Base-by-base conservation (phyloP, 2,113 vertebrate genomes). In the Macroglossus sobrinus region DNA sequence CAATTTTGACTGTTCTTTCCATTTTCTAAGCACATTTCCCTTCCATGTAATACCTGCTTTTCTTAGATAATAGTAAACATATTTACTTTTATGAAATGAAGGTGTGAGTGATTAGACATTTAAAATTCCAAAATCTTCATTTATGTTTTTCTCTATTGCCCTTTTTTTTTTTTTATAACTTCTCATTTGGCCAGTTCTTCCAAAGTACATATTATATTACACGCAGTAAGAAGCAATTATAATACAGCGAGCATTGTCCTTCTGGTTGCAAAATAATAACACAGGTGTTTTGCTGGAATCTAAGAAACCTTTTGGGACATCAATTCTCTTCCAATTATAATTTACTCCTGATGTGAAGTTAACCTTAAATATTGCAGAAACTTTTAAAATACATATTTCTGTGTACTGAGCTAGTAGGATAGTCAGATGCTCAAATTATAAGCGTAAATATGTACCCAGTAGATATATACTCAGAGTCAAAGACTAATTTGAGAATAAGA, bases 211-310 rank as follows among this genome's bases (percentile, higher is more conserved):
- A 9, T 81, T 45, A 30, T 21, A 28, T 74, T 45, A 47, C 5
- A 1, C 2, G 59, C 40, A 72, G 35, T 78, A 82, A 85, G 45
- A 47, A 19, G 11, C 16, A 88, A 50, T 86, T 89, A 40, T 59
- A 81, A 43, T 40, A 28, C 13, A 55, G n/a, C 33, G 94, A 50
- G 53, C 30, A 30, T 19, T 45, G 0, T 76, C 84, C 57, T 74
- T 74, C 50, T 66, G 59, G 16, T 76, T 85, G 63, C 55, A 59
- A 47, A 94, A 61, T 26, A 68, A 2, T 30, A 81, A 50, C 93
- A 93, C 53, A 85, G 87, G 45, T 95, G 74, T 95, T 91, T 89
- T 87, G 18, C 68, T 93, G 33, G 45, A 97, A 92, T 59, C 90
- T 84, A 57, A 92, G 92, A 96, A 86, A 72, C 7, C 69, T 92